Percentiles rank a stretch among this genome's conserved stretches.
Evolutionary conservation across 2,797 vertebrate genomes (phyloP).

Genomic region (Sebastolobus altivelis): DNA sequence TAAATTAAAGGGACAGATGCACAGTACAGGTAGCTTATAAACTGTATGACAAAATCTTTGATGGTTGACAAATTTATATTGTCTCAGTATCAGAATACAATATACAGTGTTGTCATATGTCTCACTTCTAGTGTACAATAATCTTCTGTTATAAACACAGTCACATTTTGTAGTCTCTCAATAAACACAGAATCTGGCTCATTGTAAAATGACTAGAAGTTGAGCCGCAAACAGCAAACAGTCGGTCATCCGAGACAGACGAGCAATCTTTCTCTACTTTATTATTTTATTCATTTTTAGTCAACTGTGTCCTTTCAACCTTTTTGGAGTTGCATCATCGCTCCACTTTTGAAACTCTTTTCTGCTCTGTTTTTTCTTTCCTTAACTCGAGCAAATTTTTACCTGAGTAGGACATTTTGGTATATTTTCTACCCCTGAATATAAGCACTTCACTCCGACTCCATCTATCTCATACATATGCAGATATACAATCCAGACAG

Average conservation of each 20-base stretch:
- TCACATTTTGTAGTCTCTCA: neutral
- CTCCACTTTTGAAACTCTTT: neutral
- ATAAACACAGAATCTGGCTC: conserved; percentile 6
- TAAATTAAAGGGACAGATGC: neutral
- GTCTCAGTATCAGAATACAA: neutral
- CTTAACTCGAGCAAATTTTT: conserved; percentile 10
- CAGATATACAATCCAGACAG: conserved; percentile 13
- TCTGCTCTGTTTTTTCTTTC: neutral
- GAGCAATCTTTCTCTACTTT: conserved; percentile 26
- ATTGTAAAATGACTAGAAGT: neutral
- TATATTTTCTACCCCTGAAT: conserved; percentile 1
- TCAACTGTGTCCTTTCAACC: neutral
- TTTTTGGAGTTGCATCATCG: neutral
- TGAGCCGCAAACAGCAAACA: conserved; percentile 1
- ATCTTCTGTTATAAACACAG: neutral
- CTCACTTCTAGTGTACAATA: too few relatives aligned
- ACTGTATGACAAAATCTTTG: neutral
- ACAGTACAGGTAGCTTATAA: neutral
- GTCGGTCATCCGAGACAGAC: conserved; percentile 7
- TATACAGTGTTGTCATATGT: neutral
- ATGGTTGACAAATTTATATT: neutral
- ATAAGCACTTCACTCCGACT: neutral
- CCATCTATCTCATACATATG: conserved; percentile 32
- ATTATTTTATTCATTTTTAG: neutral
- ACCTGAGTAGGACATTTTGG: neutral